These are phyloP conservation scores for Numenius phaeopus DNA, from an alignment of 2,797 vertebrate genomes.

Conservation along the genomic window DNA sequence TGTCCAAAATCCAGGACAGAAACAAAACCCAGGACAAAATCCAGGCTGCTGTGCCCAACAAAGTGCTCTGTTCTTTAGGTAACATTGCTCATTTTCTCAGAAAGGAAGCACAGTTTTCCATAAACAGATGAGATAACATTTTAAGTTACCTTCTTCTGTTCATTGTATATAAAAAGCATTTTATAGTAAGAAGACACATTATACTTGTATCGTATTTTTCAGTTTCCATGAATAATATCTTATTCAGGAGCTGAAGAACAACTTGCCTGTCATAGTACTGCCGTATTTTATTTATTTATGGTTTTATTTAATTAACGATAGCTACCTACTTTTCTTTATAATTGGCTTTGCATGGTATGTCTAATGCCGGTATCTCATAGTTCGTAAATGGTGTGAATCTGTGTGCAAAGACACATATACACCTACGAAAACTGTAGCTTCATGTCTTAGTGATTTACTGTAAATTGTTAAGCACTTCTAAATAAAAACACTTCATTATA, in stretches of 20 bases:
- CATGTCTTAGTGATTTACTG: background rate
- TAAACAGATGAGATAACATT: background rate
- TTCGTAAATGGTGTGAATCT: background rate
- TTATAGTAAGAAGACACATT: background rate
- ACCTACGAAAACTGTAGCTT: background rate
- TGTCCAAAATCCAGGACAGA: background rate
- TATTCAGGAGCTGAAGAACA: conserved; percentile 2
- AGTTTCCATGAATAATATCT: background rate
- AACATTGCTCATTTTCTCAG: background rate
- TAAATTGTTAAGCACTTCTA: background rate
- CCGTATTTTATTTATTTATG: conserved; percentile 25
- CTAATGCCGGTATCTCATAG: background rate
- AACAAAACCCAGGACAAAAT: background rate
- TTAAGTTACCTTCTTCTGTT: background rate
- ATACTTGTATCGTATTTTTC: background rate
- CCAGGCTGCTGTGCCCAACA: background rate
- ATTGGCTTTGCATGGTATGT: background rate
- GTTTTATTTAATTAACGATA: conserved; percentile 42
- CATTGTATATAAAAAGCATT: background rate
- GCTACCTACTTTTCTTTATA: background rate
- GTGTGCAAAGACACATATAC: background rate
- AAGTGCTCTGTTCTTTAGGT: background rate
- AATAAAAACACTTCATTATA: background rate
- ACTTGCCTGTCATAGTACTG: background rate
- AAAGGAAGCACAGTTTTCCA: background rate